Percentiles rank a stretch among this genome's conserved stretches.
Evolutionary conservation across 2,113 vertebrate genomes (phyloP).

Genomic region (Micromys minutus): DNA sequence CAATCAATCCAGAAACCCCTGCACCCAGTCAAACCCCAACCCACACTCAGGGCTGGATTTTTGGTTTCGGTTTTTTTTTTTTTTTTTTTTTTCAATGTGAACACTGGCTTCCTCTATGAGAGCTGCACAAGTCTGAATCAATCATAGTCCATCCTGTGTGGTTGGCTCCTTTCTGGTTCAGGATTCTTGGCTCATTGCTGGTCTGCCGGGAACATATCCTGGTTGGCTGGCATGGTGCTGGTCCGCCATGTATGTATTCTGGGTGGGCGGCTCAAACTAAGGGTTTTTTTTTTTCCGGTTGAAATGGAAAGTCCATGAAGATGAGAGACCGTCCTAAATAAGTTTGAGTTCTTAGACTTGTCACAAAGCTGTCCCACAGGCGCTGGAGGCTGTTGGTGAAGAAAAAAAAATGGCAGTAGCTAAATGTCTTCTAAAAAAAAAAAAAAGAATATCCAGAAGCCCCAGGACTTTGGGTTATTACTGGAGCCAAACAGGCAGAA

Average conservation of each 20-base stretch:
- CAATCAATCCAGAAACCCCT: neutral
- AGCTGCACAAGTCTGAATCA: no score
- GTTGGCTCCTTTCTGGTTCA: neutral
- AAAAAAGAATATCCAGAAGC: neutral
- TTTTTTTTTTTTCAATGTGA: neutral
- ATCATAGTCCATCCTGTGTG: neutral
- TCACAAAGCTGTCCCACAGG: neutral
- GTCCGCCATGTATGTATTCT: neutral
- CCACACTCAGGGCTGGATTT: fast-evolving
- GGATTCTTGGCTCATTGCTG: neutral
- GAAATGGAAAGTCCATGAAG: neutral
- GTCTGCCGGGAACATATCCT: neutral
- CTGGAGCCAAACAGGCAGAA: neutral
- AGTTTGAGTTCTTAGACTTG: neutral
- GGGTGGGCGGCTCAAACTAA: neutral
- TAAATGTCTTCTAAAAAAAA: no score
- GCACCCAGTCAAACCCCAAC: neutral
- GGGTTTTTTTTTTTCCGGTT: neutral
- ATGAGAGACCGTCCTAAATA: neutral
- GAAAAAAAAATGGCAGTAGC: neutral
- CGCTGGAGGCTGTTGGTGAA: fast-evolving
- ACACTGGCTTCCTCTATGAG: neutral
- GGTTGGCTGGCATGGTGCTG: neutral
- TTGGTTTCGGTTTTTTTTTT: no score
- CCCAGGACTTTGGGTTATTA: neutral